phyloP scores from a whole-genome alignment of 2,888 invertebrate genomes.

The Gandaritis pyraliata region DNA sequence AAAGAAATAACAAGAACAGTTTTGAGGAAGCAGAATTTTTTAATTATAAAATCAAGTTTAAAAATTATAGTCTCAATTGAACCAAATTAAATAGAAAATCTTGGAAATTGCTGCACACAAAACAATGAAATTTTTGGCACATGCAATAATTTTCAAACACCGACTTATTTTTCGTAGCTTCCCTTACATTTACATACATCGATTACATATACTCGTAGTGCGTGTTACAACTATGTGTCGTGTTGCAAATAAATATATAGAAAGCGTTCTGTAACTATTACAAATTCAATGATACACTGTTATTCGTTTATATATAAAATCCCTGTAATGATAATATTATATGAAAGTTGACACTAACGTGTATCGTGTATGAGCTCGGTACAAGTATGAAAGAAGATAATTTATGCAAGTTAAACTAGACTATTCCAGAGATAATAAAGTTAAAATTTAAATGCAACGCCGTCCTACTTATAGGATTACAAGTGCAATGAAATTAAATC shows the following conservation, averaged over 20 bases:
- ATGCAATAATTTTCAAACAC: constrained; percentile 56
- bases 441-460: constrained; percentile 22
- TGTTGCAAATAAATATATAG: constrained; percentile 56
- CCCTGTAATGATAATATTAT: constrained; percentile 83
- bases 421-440: constrained; percentile 28
- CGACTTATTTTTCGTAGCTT: constrained; percentile 34
- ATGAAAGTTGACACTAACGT: constrained; percentile 67
- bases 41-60: neutral
- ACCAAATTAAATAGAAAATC: neutral
- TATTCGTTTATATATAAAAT: constrained; percentile 82
- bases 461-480: constrained; percentile 23
- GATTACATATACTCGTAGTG: constrained; percentile 38
- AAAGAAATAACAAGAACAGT: neutral
- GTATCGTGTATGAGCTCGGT: constrained; percentile 38
- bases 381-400: constrained; percentile 19
- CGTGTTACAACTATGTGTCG: constrained; percentile 38
- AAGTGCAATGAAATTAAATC: constrained; percentile 28
- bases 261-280: constrained; percentile 78
- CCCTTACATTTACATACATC: constrained; percentile 43
- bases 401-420: constrained; percentile 29
- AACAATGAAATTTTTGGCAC: constrained; percentile 67
- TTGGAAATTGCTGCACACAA: constrained; percentile 39
- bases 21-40: constrained; percentile 15
- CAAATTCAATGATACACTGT: constrained; percentile 71
- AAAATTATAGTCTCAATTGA: too few species aligned